Evolutionary conservation across 1,140 invertebrate species (phyloP).

Genomic region (Aethina tumida): DNA sequence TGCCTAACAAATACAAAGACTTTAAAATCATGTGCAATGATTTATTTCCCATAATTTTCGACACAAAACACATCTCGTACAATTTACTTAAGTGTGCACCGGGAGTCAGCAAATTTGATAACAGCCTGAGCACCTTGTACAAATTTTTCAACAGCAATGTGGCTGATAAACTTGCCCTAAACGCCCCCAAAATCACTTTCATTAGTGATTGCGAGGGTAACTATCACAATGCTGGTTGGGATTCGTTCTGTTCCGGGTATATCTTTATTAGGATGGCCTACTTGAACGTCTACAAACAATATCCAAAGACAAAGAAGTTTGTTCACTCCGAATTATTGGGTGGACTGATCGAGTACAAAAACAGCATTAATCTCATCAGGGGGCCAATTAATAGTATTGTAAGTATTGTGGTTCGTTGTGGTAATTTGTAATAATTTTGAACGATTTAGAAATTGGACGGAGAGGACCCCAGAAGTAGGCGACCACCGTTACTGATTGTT

Average conservation of each 20-base stretch:
- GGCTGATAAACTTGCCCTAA: too few relatives aligned
- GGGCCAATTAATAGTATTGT: conserved; percentile 46
- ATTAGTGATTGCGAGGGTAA: conserved; percentile 13
- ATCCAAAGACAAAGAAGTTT: conserved; percentile 32
- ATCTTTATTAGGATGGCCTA: conserved; percentile 49
- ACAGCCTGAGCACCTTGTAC: conserved; percentile 44
- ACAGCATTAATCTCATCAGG: conserved; percentile 52
- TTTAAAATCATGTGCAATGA: conserved; percentile 55
- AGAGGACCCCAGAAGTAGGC: conserved; percentile 39
- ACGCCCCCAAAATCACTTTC: too few relatives aligned
- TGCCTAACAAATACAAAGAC: conserved; percentile 52
- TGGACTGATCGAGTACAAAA: conserved; percentile 40
- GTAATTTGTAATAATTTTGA: neutral
- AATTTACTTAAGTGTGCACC: too few relatives aligned
- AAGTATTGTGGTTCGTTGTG: conserved; percentile 22
- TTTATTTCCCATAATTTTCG: conserved; percentile 59
- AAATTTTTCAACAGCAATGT: conserved; percentile 45
- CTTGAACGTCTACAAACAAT: conserved; percentile 34
- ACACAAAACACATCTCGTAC: conserved; percentile 61
- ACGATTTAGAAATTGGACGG: conserved; percentile 39
- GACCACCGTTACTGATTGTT: conserved; percentile 44
- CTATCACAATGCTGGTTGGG: conserved; percentile 67
- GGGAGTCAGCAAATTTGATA: too few relatives aligned
- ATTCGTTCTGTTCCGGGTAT: conserved; percentile 60
- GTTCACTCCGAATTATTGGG: conserved; percentile 44